Evolutionary conservation across 2,797 vertebrate species (phyloP).

Genomic region (Anas flavirostris): DNA sequence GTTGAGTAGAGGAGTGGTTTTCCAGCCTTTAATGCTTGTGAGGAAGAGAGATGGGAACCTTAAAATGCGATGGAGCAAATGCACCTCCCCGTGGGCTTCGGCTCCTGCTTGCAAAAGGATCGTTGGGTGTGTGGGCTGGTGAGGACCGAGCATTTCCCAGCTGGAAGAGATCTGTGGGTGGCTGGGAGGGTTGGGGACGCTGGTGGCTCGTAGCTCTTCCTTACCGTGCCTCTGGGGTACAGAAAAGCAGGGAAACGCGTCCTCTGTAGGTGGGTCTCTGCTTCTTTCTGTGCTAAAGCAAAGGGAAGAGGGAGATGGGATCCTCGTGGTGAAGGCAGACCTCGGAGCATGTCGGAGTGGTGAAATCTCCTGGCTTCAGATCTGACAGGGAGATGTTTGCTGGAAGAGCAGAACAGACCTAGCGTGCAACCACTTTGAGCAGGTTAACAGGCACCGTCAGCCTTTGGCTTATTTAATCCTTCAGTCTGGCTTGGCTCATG

Average conservation of each 20-base stretch:
- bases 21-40: not conserved
- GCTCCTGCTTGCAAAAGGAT: not conserved
- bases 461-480: not conserved
- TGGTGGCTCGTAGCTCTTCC: accelerated
- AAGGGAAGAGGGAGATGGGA: not conserved
- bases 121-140: not conserved
- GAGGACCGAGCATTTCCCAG: not conserved
- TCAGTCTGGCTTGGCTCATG: not conserved
- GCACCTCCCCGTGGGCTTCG: not conserved
- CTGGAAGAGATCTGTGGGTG: not conserved
- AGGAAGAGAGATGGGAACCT: not conserved
- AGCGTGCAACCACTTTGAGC: not conserved
- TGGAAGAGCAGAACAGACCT: not conserved
- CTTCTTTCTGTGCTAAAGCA: not conserved
- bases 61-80: not conserved
- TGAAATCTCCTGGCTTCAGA: not conserved
- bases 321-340: not conserved
- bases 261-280: not conserved
- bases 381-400: not conserved
- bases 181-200: not conserved
- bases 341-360: not conserved
- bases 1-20: not conserved
- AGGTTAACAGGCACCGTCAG: not conserved
- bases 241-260: not conserved
- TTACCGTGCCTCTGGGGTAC: not conserved